Conservation (phyloP, 2,113 vertebrate species). For the human region GRCh38 chr1:59257501-59258000, state of each 20-base stretch:
- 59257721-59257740: not conserved
- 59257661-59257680: not conserved
- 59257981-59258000: not conserved
- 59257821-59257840: not conserved
- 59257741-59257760: not conserved
- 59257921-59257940: no score
- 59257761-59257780: not conserved
- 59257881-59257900: not conserved
- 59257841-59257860: not conserved
- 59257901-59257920: not conserved
- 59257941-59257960: no score
- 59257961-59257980: not conserved
- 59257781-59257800: not conserved
- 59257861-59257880: not conserved
- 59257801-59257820: not conserved
- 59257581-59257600: conserved; percentile 6
- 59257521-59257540: not conserved
- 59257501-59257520: not conserved
- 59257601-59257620: not conserved
- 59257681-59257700: not conserved
- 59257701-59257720: not conserved
- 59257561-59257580: not conserved
- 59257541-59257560: not conserved
- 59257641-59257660: not conserved
- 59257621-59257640: not conserved